Percentiles rank a stretch among this genome's conserved stretches.
phyloP scores from a whole-genome alignment of 2,797 vertebrate species.

The Karalla daura region DNA sequence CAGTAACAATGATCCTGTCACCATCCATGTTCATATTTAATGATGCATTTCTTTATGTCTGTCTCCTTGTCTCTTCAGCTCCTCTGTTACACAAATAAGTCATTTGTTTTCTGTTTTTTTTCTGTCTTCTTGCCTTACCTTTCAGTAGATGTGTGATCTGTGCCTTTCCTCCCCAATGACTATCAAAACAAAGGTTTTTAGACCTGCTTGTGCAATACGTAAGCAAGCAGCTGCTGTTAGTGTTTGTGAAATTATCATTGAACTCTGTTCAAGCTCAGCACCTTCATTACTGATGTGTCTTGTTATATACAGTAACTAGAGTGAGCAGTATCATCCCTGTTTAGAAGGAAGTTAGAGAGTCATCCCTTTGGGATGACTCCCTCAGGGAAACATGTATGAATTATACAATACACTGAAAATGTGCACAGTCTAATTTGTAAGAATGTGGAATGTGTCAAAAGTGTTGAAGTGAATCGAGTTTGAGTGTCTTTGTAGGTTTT shows the following conservation, averaged over 20 bases:
- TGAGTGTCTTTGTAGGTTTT: too few relatives aligned
- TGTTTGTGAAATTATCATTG: background rate
- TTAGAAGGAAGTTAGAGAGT: too few relatives aligned
- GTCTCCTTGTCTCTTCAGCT: background rate
- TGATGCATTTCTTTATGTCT: background rate
- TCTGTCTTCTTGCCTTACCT: background rate
- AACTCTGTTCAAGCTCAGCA: background rate
- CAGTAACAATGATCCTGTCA: background rate
- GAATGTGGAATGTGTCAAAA: too few relatives aligned
- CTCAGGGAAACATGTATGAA: too few relatives aligned
- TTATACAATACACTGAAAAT: too few relatives aligned
- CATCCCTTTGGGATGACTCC: too few relatives aligned
- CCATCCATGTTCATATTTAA: slow-evolving; percentile 5
- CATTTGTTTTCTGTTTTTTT: background rate
- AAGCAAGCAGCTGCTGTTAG: background rate
- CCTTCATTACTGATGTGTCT: background rate
- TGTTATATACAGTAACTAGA: background rate
- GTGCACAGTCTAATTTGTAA: too few relatives aligned
- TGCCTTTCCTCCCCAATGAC: background rate
- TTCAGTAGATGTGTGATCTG: background rate
- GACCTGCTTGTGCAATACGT: background rate
- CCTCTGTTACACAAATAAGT: background rate
- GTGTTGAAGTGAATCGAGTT: too few relatives aligned
- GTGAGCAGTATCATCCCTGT: too few relatives aligned
- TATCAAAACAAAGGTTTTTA: background rate